A percentile compares a stretch with the other conserved stretches of the same genome.
phyloP scores from a whole-genome alignment of 2,797 vertebrate genomes.

The Sylvia borin region DNA sequence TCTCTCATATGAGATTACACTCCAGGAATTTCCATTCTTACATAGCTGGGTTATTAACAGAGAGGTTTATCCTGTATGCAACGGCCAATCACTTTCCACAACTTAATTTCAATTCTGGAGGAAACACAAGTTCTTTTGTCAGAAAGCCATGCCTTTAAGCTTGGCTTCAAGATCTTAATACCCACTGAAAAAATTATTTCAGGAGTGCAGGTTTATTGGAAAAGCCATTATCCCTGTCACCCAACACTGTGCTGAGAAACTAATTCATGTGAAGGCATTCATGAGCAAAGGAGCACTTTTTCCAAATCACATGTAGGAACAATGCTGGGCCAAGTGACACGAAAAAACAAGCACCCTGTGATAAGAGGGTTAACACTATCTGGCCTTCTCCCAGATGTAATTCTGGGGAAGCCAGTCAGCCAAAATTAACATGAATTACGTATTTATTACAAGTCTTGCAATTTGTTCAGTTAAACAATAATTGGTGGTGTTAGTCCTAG shows the following conservation, averaged over 20 bases:
- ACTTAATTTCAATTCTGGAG: background rate
- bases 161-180: background rate
- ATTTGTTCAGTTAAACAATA: slow-evolving; percentile 26
- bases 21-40: slow-evolving; percentile 18
- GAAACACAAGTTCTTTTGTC: slow-evolving; percentile 23
- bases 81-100: background rate
- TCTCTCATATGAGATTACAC: background rate
- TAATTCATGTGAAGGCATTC: background rate
- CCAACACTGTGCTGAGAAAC: background rate
- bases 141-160: background rate
- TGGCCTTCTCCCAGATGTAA: background rate
- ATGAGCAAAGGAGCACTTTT: background rate
- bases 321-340: fast-evolving
- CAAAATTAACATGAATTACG: background rate
- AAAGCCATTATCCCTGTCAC: background rate
- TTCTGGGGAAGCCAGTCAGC: background rate
- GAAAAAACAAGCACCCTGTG: background rate
- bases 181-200: background rate
- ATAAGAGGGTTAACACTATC: background rate
- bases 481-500: background rate
- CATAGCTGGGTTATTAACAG: slow-evolving; percentile 4
- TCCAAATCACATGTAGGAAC: background rate
- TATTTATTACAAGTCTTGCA: slow-evolving; percentile 16
- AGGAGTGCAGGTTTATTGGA: background rate
- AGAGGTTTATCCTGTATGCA: background rate